Percentiles rank a stretch among this genome's conserved stretches.
Conservation (phyloP, 2,888 invertebrate genomes). For the Synanthedon formicaeformis region DNA sequence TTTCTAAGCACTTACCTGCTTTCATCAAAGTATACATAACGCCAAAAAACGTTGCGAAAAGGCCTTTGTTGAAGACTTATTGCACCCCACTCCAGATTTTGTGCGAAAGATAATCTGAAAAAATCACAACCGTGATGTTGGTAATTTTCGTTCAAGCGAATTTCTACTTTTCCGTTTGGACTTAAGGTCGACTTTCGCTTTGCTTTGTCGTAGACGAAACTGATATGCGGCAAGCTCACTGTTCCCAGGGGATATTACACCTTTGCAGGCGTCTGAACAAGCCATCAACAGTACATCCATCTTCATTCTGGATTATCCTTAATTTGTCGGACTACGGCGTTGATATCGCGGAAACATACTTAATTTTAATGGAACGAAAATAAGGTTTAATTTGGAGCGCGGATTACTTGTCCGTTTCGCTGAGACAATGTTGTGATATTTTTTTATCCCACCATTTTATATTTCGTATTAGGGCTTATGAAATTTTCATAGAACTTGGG, state of each 20-base stretch:
- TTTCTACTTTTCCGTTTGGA: background rate
- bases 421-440: too few relatives aligned
- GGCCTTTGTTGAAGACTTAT: conserved; percentile 5
- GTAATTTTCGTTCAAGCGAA: conserved; percentile 1
- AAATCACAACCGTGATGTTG: conserved; percentile 6
- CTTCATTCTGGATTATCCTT: conserved; percentile 3
- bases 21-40: background rate
- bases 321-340: conserved; percentile 5
- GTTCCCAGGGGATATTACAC: conserved; percentile 4
- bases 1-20: background rate
- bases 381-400: too few relatives aligned
- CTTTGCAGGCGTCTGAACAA: conserved; percentile 2
- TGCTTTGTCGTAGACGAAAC: background rate
- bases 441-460: too few relatives aligned
- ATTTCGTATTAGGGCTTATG: too few relatives aligned
- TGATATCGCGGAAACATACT: background rate
- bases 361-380: background rate
- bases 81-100: conserved; percentile 7
- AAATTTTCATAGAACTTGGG: too few relatives aligned
- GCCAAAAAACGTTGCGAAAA: conserved; percentile 2
- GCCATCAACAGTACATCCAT: conserved; percentile 2
- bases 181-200: background rate
- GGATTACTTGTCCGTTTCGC: too few relatives aligned
- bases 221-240: background rate
- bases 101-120: conserved; percentile 9